Conservation (phyloP, 2,888 invertebrate genomes). For the Onchidella celtica region DNA sequence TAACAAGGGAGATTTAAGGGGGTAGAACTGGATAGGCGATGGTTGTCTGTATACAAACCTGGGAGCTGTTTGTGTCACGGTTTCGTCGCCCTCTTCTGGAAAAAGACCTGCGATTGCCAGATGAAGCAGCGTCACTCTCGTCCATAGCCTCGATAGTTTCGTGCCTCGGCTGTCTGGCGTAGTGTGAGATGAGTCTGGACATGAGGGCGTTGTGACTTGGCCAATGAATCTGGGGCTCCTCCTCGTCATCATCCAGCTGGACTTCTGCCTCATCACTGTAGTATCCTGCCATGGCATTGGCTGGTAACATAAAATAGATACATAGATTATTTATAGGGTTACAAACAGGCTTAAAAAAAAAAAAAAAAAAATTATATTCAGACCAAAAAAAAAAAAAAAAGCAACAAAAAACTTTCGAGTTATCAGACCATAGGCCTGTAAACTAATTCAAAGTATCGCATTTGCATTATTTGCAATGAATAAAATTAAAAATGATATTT, state of each 20-base stretch:
- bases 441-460: no score
- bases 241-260: background rate
- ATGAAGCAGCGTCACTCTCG: background rate
- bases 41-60: no score
- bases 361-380: background rate
- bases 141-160: slow-evolving; percentile 7
- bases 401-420: no score
- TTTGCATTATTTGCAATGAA: no score
- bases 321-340: background rate
- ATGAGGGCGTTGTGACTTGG: background rate
- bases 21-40: no score
- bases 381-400: no score
- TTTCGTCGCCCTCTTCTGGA: slow-evolving; percentile 31
- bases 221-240: background rate
- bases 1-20: no score
- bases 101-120: background rate
- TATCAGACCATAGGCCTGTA: no score
- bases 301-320: no score
- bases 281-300: background rate
- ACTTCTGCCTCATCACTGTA: slow-evolving; percentile 1
- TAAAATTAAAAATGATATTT: no score
- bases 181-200: slow-evolving; percentile 31
- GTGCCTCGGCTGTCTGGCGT: background rate
- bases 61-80: slow-evolving; percentile 43
- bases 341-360: background rate